These are phyloP conservation scores for Drosophila ironensis DNA, from an alignment of 1,140 invertebrate species.

Conservation along the genomic window DNA sequence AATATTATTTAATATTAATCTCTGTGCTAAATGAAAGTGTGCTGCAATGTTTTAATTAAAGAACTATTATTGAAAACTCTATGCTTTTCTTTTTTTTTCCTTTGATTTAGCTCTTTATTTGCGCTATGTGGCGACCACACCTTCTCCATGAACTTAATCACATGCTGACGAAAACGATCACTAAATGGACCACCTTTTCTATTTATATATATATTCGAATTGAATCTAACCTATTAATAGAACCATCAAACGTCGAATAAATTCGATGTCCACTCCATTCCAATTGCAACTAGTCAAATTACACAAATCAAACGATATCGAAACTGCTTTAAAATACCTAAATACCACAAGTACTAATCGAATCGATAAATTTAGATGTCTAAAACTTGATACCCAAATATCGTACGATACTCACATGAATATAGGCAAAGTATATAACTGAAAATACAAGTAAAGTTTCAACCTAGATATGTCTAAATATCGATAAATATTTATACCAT, in stretches of 20 bases:
- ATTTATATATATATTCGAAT: constrained; percentile 47
- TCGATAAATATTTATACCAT: too few relatives aligned
- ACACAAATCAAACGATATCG: constrained; percentile 29
- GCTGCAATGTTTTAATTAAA: constrained; percentile 75
- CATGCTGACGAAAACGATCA: constrained; percentile 73
- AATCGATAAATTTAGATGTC: constrained; percentile 56
- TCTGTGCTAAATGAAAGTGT: constrained; percentile 76
- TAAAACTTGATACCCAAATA: constrained; percentile 37
- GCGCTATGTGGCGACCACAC: constrained; percentile 7
- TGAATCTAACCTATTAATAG: constrained; percentile 30
- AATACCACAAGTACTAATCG: constrained; percentile 38
- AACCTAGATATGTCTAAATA: constrained; percentile 24
- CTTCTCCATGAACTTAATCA: constrained; percentile 48
- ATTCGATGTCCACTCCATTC: constrained; percentile 31
- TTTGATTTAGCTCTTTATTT: constrained; percentile 9
- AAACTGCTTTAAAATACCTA: constrained; percentile 45
- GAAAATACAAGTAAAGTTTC: constrained; percentile 13
- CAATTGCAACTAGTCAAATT: constrained; percentile 58
- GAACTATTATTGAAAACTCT: constrained; percentile 54
- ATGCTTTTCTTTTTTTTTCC: not conserved
- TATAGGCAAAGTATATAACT: constrained; percentile 17
- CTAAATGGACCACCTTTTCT: constrained; percentile 81
- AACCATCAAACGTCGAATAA: constrained; percentile 25
- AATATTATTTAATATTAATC: constrained; percentile 54
- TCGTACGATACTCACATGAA: constrained; percentile 33